phyloP scores from a whole-genome alignment of 2,888 invertebrate species.

The Phortica okadai region DNA sequence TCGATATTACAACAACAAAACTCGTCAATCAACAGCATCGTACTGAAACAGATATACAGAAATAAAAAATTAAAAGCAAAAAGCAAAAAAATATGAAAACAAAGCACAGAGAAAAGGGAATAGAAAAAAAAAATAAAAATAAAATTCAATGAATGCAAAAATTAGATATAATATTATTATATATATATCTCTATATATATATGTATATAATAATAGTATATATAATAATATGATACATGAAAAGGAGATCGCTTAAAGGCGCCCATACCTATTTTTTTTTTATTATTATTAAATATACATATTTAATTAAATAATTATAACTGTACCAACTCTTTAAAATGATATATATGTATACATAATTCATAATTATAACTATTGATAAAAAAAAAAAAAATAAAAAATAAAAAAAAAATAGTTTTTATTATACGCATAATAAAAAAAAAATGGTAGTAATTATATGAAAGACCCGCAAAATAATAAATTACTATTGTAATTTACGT shows the following conservation, averaged over 20 bases:
- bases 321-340: neutral
- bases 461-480: neutral
- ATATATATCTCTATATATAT: conserved; percentile 25
- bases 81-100: neutral
- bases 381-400: conserved; percentile 12
- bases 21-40: conserved; percentile 36
- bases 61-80: conserved; percentile 49
- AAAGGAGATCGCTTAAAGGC: conserved; percentile 6
- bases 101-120: neutral
- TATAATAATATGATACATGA: neutral
- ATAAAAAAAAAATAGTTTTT: conserved; percentile 14
- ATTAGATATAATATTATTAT: conserved; percentile 37
- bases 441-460: neutral
- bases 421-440: conserved; percentile 18
- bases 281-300: conserved; percentile 27
- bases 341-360: conserved; percentile 24
- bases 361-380: conserved; percentile 20
- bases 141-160: conserved; percentile 24
- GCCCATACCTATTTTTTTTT: conserved; percentile 2
- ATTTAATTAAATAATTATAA: conserved; percentile 19
- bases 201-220: conserved; percentile 23
- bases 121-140: conserved; percentile 17
- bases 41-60: conserved; percentile 49
- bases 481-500: conserved; percentile 8
- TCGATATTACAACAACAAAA: conserved; percentile 2